These are phyloP conservation scores for Leptinotarsa juncta DNA, from an alignment of 2,888 invertebrate species.

Conservation along the genomic window DNA sequence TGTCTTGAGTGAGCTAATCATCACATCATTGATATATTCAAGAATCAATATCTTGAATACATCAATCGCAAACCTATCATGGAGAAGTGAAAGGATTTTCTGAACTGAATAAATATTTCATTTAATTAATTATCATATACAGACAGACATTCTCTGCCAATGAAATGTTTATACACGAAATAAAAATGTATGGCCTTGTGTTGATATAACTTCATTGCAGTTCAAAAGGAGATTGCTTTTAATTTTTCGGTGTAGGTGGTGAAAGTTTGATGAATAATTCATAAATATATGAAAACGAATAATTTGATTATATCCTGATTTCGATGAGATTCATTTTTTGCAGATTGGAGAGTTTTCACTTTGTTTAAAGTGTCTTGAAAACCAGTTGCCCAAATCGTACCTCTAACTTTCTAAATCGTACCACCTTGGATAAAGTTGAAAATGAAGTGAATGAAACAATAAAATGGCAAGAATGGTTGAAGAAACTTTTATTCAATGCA, in stretches of 20 bases:
- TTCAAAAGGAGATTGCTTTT: background rate
- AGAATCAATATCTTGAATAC: slow-evolving; percentile 12
- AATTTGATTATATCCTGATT: too few species aligned
- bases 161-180: slow-evolving; percentile 12
- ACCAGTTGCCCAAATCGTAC: too few species aligned
- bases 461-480: too few species aligned
- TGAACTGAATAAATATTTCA: slow-evolving; percentile 8
- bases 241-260: background rate
- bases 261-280: too few species aligned
- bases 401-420: too few species aligned
- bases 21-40: slow-evolving; percentile 13
- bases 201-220: background rate
- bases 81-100: slow-evolving; percentile 7
- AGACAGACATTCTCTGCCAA: background rate
- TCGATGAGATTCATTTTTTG: too few species aligned
- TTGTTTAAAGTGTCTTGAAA: too few species aligned
- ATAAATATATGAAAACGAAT: too few species aligned
- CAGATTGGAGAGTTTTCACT: too few species aligned
- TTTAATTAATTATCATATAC: background rate
- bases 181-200: slow-evolving; percentile 14
- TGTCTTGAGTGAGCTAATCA: background rate
- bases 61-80: slow-evolving; percentile 5
- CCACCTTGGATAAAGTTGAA: too few species aligned
- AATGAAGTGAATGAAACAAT: too few species aligned
- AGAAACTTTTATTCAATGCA: too few species aligned